Evolutionary conservation across 2,113 vertebrate genomes (phyloP).

Genomic region (Octodon degus): DNA sequence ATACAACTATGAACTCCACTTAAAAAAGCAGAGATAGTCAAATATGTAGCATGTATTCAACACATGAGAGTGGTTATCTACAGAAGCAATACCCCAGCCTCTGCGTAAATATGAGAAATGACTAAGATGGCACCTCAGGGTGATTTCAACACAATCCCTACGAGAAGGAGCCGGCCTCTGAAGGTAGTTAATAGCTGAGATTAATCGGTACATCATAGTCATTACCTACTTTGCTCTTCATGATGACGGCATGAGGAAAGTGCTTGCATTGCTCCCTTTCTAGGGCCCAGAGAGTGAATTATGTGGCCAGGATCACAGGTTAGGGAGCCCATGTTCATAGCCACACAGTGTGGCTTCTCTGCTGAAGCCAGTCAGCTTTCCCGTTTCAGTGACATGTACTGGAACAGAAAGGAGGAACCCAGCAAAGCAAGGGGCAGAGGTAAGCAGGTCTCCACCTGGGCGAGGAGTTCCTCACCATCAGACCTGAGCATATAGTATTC

Average conservation of each 20-base stretch:
- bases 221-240: neutral
- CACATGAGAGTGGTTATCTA: neutral
- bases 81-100: neutral
- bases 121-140: neutral
- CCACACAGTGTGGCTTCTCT: neutral
- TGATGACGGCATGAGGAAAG: neutral
- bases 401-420: neutral
- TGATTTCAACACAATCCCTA: neutral
- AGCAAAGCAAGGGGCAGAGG: neutral
- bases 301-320: neutral
- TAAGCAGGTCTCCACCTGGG: neutral
- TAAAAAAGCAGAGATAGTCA: constrained; percentile 2
- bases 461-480: neutral
- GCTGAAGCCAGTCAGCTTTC: neutral
- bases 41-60: neutral
- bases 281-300: neutral
- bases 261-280: neutral
- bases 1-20: neutral
- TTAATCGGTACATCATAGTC: neutral
- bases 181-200: neutral
- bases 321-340: neutral
- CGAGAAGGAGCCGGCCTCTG: neutral
- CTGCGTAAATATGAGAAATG: neutral
- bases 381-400: neutral
- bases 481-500: neutral